Base-by-base conservation (phyloP, 2,888 invertebrate species). In the Deilephila elpenor region DNA sequence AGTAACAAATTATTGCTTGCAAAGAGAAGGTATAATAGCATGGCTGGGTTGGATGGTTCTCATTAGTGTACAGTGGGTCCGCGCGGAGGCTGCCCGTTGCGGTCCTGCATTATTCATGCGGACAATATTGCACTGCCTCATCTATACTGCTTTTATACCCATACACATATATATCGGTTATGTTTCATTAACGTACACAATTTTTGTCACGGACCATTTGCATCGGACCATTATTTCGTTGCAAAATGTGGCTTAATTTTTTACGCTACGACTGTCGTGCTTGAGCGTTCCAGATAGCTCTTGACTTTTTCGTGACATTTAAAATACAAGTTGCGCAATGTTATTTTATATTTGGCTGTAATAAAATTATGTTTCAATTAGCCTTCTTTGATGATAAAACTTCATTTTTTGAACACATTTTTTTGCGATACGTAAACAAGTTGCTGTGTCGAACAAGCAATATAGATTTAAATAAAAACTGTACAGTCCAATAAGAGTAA, bases 31-130 rank as follows among this genome's bases (percentile, higher is more conserved):
- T 86, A 88, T 91, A 91, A 92, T 91, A 87, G 88, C 86, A 77
- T 82, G 83, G 84, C 83, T 82, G 88, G 88, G 87, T 85, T 88
- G 89, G 89, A 88, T 89, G 88, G 86, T 88, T 89, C 92, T 93
- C 93, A 93, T 94, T 93, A 93, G 92, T 90, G 90, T 87, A 86
- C 86, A 86, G 80, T 85, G 86, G 88, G 88, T 85, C 84, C 85
- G 84, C 87, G 86, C 82, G 84, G 88, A 87, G 87, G 86, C 81
- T 83, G 84, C 84, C 88, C 87, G 88, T 87, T 87, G 88, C 85
- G 84, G 85, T 84, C 88, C 84, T 93, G 93, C 93, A 94, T 94
- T 93, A 94, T 93, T 93, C 93, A 93, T 93, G 91, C 88, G 89
- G 88, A 91, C 92, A 91, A 91, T 93, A 93, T 93, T 94, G 92